These are phyloP conservation scores for Ceyx erithaca DNA, from an alignment of 2,797 vertebrate species.

Conservation along the genomic window DNA sequence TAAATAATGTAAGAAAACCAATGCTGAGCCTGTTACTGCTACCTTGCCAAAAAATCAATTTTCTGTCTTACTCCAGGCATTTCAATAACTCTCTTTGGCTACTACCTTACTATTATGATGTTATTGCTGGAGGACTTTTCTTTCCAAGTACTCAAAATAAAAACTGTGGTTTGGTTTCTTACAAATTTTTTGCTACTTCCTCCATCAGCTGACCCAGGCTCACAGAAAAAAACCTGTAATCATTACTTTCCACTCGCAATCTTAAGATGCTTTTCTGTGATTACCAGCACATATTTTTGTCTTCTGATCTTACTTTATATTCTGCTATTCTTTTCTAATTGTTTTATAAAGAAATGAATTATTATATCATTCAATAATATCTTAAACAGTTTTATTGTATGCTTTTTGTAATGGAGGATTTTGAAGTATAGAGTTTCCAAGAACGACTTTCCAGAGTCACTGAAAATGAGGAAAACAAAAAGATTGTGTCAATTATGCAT, in stretches of 20 bases:
- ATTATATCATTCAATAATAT: neutral
- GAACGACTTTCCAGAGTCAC: neutral
- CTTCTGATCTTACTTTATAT: neutral
- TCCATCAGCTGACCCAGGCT: neutral
- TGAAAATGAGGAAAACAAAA: neutral
- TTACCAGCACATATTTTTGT: neutral
- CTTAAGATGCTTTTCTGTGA: neutral
- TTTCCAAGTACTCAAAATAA: neutral
- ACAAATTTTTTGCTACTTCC: neutral
- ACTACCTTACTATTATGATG: neutral
- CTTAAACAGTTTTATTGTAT: neutral
- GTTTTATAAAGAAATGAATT: neutral
- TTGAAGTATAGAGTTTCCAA: neutral
- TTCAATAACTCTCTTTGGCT: neutral
- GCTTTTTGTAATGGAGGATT: neutral
- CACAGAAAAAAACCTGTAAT: neutral
- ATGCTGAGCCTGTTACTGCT: accelerated
- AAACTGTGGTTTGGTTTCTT: neutral
- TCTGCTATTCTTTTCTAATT: neutral
- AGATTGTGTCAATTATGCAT: neutral
- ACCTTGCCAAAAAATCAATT: neutral
- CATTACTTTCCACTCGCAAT: neutral
- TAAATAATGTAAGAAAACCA: neutral
- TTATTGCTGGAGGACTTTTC: neutral
- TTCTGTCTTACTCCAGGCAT: neutral